Conservation (phyloP, 2,797 vertebrate genomes). For the Rhinophrynus dorsalis region DNA sequence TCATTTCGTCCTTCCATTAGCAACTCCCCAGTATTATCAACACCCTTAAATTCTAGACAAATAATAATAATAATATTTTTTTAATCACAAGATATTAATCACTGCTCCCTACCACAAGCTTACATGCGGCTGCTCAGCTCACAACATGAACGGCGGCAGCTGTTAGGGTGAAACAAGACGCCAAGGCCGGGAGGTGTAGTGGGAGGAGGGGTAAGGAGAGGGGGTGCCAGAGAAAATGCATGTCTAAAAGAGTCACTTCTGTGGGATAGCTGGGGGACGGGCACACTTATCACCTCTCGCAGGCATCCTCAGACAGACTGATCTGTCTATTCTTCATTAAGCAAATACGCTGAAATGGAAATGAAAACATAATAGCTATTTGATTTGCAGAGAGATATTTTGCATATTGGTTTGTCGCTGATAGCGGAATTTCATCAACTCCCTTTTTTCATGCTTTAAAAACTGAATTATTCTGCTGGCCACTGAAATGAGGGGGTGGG, state of each 20-base stretch:
- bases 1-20: too few species aligned
- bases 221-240: conserved; percentile 72
- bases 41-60: too few species aligned
- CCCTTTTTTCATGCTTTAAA: conserved; percentile 93
- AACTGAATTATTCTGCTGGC: conserved; percentile 89
- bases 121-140: neutral
- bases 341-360: conserved; percentile 97
- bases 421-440: conserved; percentile 99
- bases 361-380: conserved; percentile 99
- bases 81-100: neutral
- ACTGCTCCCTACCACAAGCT: neutral
- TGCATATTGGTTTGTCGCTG: conserved; percentile 99
- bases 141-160: neutral
- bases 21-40: too few species aligned
- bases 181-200: neutral
- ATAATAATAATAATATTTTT: too few species aligned
- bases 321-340: conserved; percentile 99
- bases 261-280: conserved; percentile 89
- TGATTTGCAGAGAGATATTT: conserved; percentile 99
- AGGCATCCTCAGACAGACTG: conserved; percentile 89
- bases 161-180: conserved; percentile 3
- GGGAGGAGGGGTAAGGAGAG: conserved; percentile 9
- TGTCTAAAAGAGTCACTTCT: conserved; percentile 79
- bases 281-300: conserved; percentile 91
- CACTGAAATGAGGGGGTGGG: conserved; percentile 62